Conservation (phyloP, 2,888 invertebrate species). For the Cenopis cana region DNA sequence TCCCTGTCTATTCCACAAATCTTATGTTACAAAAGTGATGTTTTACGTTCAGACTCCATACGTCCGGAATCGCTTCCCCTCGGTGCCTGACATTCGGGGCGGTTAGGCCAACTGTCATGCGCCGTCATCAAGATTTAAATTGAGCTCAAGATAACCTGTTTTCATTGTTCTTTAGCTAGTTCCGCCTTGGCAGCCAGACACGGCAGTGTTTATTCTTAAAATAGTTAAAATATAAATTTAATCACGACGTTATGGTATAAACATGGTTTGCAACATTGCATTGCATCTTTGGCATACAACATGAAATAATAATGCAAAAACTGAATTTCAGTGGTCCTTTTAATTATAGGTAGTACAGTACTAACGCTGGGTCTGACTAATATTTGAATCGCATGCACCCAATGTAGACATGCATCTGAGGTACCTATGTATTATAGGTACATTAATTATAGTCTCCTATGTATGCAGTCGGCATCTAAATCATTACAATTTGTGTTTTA, state of each 20-base stretch:
- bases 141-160: conserved; percentile 2
- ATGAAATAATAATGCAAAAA: not conserved
- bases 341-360: not conserved
- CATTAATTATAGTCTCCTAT: too few species aligned
- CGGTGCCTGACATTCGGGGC: too few species aligned
- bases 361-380: conserved; percentile 16
- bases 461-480: too few species aligned
- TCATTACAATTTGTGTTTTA: too few species aligned
- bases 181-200: conserved; percentile 3
- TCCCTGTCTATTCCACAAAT: not conserved
- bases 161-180: conserved; percentile 5
- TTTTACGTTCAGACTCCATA: too few species aligned
- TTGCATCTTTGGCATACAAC: not conserved
- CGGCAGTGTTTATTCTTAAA: not conserved
- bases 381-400: conserved; percentile 31
- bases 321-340: not conserved
- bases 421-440: too few species aligned
- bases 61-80: too few species aligned
- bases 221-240: not conserved
- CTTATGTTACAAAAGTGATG: too few species aligned
- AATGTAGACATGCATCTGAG: not conserved
- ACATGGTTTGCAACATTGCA: too few species aligned
- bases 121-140: not conserved
- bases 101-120: too few species aligned
- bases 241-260: not conserved